These are phyloP conservation scores for Morpho deidamia DNA, from an alignment of 2,888 invertebrate genomes.

Conservation along the genomic window DNA sequence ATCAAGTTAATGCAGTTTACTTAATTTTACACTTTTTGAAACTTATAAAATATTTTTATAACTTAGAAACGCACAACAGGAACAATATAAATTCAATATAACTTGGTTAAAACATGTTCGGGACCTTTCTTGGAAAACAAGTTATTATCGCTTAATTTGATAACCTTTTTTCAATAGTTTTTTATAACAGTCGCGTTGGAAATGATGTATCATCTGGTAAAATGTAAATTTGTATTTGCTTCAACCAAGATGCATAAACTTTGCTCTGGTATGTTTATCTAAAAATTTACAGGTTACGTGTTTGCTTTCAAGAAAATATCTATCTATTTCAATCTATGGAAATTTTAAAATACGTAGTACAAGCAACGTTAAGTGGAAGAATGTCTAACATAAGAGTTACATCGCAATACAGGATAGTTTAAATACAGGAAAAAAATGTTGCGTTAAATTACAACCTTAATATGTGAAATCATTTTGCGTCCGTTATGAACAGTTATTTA, in stretches of 20 bases:
- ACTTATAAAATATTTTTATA: too few relatives aligned
- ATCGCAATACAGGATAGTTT: constrained; percentile 16
- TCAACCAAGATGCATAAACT: too few relatives aligned
- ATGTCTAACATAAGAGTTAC: background rate
- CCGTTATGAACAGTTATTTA: constrained; percentile 24
- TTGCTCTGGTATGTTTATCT: too few relatives aligned
- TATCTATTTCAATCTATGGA: too few relatives aligned
- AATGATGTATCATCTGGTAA: background rate
- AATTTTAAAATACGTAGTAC: background rate
- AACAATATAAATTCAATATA: constrained; percentile 18
- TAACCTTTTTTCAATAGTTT: constrained; percentile 1
- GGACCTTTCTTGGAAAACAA: constrained; percentile 4
- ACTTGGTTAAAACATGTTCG: background rate
- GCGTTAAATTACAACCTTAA: constrained; percentile 23
- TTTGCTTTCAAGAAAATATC: too few relatives aligned
- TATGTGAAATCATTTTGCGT: constrained; percentile 27
- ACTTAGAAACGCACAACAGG: background rate
- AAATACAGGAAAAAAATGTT: constrained; percentile 22
- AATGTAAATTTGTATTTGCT: background rate
- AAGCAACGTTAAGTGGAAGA: background rate
- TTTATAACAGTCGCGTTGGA: background rate
- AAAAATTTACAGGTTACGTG: too few relatives aligned
- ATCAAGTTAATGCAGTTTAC: too few relatives aligned
- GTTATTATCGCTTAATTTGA: background rate
- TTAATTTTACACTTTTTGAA: too few relatives aligned